Conservation (phyloP, 1,140 invertebrate genomes). For the Macrostomum lignano region DNA sequence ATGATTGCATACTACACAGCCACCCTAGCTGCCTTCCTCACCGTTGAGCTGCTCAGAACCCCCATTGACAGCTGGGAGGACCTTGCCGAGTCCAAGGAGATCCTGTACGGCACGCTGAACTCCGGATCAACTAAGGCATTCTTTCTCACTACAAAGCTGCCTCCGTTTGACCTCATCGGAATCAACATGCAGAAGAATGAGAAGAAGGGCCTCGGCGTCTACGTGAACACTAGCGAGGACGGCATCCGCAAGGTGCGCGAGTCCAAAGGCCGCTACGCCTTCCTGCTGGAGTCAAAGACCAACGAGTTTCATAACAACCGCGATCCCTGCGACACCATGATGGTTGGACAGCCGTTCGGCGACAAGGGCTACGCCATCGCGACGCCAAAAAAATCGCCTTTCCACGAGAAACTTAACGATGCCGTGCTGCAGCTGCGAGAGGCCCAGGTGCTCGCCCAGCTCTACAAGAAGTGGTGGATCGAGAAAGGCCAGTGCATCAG, state of each 20-base stretch:
- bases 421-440: conserved; percentile 23
- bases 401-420: conserved; percentile 29
- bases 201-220: too few relatives aligned
- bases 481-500: not conserved
- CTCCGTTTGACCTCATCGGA: conserved; percentile 71
- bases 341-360: conserved; percentile 2
- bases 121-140: conserved; percentile 62
- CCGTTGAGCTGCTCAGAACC: conserved; percentile 10
- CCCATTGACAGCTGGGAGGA: conserved; percentile 16
- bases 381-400: conserved; percentile 26
- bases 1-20: conserved; percentile 28
- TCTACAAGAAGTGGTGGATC: conserved; percentile 27
- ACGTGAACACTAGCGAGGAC: conserved; percentile 45
- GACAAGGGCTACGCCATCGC: conserved; percentile 38
- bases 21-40: conserved; percentile 19
- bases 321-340: conserved; percentile 32
- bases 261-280: conserved; percentile 49
- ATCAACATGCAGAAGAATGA: conserved; percentile 43
- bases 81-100: conserved; percentile 49
- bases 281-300: conserved; percentile 65
- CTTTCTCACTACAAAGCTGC: conserved; percentile 55
- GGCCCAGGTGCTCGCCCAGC: conserved; percentile 15
- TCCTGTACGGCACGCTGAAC: conserved; percentile 56
- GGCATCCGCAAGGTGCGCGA: conserved; percentile 45
- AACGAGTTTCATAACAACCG: conserved; percentile 75